Evolutionary conservation across 2,888 invertebrate species (phyloP), one percentile per base, ranked within the genome.

Genomic region (Patella ulyssiponensis): DNA sequence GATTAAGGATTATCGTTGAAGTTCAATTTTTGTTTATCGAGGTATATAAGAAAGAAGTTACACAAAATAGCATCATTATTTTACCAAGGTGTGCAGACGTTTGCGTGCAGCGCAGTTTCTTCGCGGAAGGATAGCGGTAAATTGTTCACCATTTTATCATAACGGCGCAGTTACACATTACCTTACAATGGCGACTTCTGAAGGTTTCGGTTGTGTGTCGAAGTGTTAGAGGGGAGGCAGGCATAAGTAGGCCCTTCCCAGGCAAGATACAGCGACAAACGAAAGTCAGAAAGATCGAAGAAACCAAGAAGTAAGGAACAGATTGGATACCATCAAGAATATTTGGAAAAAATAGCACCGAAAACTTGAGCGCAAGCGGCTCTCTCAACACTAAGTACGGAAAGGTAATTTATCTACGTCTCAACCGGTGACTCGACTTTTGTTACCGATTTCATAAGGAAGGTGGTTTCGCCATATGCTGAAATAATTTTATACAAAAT

Each of bases 121-220:
- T 12, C 20, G 64, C 64, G 64, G 64, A 64, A 64, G 64, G 64
- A 64, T 64, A 64, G 23, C 64, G 64, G 64, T 64, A 23, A 23
- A 20, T 23, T 23, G 64, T 64, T 23, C 64, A 23, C 23, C 64
- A 64, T 64, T 64, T 64, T 64, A 64, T 23, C 71, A 54, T 76
- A 69, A 76, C 76, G 70, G 54, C 76, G 76, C 71, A 70, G 56
- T 76, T 76, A 76, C 76, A 76, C 76, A 71, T 76, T 52, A 71
- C 76, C 70, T 76, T 71, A 76, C 76, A 76, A 76, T 76, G 76
- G 76, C 76, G 76, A 71, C 70, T 76, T 51, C 54, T 54, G 56
- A 71, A 71, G 76, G 69, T 64, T 74, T 69, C 71, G 76, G 54
- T 71, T 27, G 70, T 71, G 56, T 20, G 71, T 71, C 76, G 56